Conservation (phyloP, 1,140 invertebrate species). For the Zeugodacus cucurbitae region DNA sequence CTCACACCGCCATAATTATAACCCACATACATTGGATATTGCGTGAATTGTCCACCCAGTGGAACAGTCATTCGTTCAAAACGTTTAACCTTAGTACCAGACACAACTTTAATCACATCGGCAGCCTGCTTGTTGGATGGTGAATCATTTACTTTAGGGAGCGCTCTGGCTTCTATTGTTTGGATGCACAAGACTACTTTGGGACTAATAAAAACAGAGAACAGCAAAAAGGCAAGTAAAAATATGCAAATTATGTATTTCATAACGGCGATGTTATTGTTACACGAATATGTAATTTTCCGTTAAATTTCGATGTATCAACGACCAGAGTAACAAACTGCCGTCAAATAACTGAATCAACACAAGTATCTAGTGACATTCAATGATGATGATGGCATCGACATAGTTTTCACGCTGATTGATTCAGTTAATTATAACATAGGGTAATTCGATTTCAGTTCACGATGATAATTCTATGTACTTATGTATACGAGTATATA, state of each 20-base stretch:
- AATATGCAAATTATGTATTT: slow-evolving; percentile 29
- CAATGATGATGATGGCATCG: slow-evolving; percentile 55
- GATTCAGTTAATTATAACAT: slow-evolving; percentile 56
- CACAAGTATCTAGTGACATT: not conserved
- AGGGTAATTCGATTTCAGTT: not conserved
- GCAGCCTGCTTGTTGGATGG: slow-evolving; percentile 50
- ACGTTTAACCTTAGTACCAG: slow-evolving; percentile 62
- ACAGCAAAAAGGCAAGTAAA: not conserved
- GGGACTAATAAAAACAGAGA: not conserved
- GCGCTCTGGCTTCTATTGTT: slow-evolving; percentile 57
- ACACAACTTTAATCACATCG: slow-evolving; percentile 59
- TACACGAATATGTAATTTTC: no score
- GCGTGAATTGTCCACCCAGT: slow-evolving; percentile 44
- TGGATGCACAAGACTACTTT: no score
- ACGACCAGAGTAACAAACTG: not conserved
- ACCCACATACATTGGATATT: slow-evolving; percentile 1
- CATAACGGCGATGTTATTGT: not conserved
- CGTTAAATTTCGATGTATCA: not conserved
- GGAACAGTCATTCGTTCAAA: slow-evolving; percentile 59
- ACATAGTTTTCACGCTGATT: slow-evolving; percentile 63
- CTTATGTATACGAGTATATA: no score
- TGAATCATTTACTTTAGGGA: slow-evolving; percentile 26
- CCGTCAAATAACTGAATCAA: slow-evolving; percentile 9
- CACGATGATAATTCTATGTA: slow-evolving; percentile 45
- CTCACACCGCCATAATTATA: slow-evolving; percentile 35